These are phyloP conservation scores for Trissolcus brochymenae DNA, from an alignment of 2,888 invertebrate genomes.

Conservation along the genomic window DNA sequence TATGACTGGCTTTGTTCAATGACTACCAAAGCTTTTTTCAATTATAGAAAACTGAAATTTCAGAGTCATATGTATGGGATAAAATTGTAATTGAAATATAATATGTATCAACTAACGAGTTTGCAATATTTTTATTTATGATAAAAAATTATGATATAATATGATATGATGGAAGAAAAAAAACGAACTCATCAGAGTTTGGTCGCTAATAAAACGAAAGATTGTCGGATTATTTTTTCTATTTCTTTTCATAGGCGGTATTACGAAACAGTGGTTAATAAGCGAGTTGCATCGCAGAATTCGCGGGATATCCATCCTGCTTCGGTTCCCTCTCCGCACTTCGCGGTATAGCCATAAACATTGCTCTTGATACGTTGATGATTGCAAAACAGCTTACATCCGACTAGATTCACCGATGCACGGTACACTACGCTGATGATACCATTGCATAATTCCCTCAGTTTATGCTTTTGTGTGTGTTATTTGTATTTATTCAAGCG, in stretches of 20 bases:
- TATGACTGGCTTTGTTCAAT: not conserved
- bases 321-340: conserved; percentile 36
- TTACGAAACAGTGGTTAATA: conserved; percentile 73
- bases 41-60: too few species aligned
- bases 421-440: conserved; percentile 54
- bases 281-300: conserved; percentile 70
- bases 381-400: conserved; percentile 76
- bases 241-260: conserved; percentile 56
- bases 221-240: conserved; percentile 55
- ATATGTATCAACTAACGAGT: too few species aligned
- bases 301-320: conserved; percentile 62
- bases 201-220: conserved; percentile 34
- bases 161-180: not conserved
- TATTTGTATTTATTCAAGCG: conserved; percentile 57
- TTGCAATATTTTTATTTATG: too few species aligned
- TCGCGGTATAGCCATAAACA: conserved; percentile 69
- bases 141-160: not conserved
- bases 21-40: not conserved
- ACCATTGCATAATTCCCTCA: conserved; percentile 55
- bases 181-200: conserved; percentile 5
- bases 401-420: conserved; percentile 72
- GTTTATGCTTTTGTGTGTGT: conserved; percentile 29
- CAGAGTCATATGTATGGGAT: too few species aligned
- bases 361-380: conserved; percentile 70
- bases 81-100: too few species aligned